These are phyloP conservation scores for Neomorphus geoffroyi DNA, from an alignment of 2,797 vertebrate species.

Conservation along the genomic window DNA sequence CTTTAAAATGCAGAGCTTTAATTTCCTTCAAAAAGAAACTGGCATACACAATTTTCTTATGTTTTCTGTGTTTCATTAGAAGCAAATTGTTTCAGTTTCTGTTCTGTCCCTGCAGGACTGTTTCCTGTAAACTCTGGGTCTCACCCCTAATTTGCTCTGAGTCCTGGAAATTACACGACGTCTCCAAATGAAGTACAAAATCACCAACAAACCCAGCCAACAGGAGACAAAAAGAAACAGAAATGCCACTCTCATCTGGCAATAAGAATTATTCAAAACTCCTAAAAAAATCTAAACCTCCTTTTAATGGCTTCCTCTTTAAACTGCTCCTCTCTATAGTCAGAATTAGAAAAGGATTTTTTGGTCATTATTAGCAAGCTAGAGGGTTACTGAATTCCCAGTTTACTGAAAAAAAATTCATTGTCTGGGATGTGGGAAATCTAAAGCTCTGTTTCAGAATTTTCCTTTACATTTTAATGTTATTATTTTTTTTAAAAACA, in stretches of 20 bases:
- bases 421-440: neutral
- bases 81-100: neutral
- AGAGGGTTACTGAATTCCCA: neutral
- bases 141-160: neutral
- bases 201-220: neutral
- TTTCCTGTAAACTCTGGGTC: neutral
- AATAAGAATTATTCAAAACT: neutral
- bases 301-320: neutral
- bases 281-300: neutral
- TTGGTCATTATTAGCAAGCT: neutral
- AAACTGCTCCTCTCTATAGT: neutral
- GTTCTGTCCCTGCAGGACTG: neutral
- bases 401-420: neutral
- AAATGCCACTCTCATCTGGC: fast-evolving
- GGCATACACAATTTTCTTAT: neutral
- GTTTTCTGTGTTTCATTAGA: neutral
- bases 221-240: neutral
- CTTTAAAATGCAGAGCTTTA: neutral
- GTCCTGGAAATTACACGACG: neutral
- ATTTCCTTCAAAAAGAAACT: neutral
- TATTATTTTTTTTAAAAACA: neutral
- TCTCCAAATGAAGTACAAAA: neutral
- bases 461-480: neutral
- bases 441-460: neutral
- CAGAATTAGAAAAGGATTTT: neutral